Conservation (phyloP, 1,140 invertebrate genomes). For the Pogonus chalceus region DNA sequence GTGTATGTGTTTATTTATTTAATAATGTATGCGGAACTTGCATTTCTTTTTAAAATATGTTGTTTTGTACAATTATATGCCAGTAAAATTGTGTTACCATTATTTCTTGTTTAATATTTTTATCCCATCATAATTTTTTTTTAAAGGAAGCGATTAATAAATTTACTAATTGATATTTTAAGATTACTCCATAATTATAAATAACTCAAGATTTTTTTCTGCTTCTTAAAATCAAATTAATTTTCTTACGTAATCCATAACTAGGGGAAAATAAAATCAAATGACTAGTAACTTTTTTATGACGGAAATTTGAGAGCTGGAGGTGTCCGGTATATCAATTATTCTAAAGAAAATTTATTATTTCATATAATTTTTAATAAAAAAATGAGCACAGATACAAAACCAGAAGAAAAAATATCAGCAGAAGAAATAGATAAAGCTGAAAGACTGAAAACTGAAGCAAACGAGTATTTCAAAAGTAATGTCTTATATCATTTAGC, state of each 20-base stretch:
- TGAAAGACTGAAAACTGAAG: slow-evolving; percentile 70
- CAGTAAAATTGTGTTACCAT: too few species aligned
- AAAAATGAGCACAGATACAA: slow-evolving; percentile 19
- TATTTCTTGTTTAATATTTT: too few species aligned
- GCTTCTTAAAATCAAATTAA: neutral
- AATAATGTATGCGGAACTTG: too few species aligned
- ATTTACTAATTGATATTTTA: too few species aligned
- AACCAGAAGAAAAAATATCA: slow-evolving; percentile 12
- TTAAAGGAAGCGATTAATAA: too few species aligned
- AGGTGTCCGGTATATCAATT: neutral
- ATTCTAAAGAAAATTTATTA: neutral
- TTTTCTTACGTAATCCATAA: neutral
- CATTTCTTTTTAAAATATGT: too few species aligned
- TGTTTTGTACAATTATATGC: too few species aligned
- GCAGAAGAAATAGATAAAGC: slow-evolving; percentile 44
- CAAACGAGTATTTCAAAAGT: slow-evolving; percentile 83
- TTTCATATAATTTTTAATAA: slow-evolving; percentile 3
- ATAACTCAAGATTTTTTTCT: too few species aligned
- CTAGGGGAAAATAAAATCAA: neutral
- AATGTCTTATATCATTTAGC: slow-evolving; percentile 29
- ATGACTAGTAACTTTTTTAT: slow-evolving; percentile 1
- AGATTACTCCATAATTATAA: too few species aligned
- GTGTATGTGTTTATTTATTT: too few species aligned
- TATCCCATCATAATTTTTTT: too few species aligned
- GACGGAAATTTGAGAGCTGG: neutral